Evolutionary conservation across 2,113 vertebrate species (phyloP).

Genomic region (Okapia johnstoni): DNA sequence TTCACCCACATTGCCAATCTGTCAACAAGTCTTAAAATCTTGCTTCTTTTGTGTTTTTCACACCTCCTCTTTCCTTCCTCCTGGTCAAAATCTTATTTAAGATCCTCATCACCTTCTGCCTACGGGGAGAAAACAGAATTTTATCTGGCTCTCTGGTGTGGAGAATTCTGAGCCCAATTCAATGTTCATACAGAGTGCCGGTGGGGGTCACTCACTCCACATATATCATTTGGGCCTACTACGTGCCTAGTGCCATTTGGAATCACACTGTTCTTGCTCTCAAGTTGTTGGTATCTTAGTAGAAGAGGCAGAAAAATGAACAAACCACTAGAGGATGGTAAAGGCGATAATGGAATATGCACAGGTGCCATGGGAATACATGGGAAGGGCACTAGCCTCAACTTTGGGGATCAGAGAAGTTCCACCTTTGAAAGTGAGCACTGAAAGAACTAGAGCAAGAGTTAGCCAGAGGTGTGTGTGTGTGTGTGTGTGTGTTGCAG

Average conservation of each 20-base stretch:
- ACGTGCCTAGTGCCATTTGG: background rate
- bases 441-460: background rate
- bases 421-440: background rate
- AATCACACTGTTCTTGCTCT: background rate
- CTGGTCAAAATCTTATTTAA: background rate
- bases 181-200: background rate
- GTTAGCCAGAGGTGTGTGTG: background rate
- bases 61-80: background rate
- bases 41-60: background rate
- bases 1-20: background rate
- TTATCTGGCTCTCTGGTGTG: background rate
- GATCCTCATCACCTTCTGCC: background rate
- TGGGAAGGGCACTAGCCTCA: background rate
- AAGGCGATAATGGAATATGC: background rate
- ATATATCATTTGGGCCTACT: background rate
- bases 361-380: background rate
- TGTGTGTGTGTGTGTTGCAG: background rate
- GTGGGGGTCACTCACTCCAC: background rate
- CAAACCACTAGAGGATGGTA: background rate
- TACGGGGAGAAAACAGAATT: background rate
- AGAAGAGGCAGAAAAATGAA: background rate
- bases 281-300: background rate
- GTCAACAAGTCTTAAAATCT: background rate
- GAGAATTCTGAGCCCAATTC: background rate
- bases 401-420: background rate